Evolutionary conservation across 2,888 invertebrate genomes (phyloP).

Genomic region (Eupithecia subumbrata): DNA sequence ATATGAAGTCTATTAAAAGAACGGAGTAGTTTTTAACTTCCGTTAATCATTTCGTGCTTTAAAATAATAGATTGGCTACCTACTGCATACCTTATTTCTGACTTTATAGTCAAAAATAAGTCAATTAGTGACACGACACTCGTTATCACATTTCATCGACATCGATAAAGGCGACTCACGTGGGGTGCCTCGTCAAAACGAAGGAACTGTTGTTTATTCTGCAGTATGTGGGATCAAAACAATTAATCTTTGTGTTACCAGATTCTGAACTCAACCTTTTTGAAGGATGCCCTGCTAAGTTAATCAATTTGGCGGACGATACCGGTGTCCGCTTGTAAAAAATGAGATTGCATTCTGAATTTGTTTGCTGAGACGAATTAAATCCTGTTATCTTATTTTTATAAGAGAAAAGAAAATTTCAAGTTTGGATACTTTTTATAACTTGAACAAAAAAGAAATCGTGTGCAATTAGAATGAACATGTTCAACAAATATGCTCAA

Average conservation of each 20-base stretch:
- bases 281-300: constrained; percentile 60
- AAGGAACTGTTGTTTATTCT: constrained; percentile 30
- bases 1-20: constrained; percentile 21
- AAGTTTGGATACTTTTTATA: background rate
- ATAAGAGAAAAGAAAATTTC: background rate
- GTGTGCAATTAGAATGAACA: background rate
- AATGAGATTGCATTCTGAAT: constrained; percentile 51
- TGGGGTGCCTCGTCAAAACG: constrained; percentile 51
- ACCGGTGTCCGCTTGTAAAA: constrained; percentile 53
- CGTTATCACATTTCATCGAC: constrained; percentile 41
- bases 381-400: constrained; percentile 23
- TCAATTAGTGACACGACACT: constrained; percentile 40
- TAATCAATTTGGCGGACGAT: constrained; percentile 75
- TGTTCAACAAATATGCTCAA: background rate
- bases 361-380: constrained; percentile 50
- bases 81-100: background rate
- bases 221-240: constrained; percentile 68
- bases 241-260: constrained; percentile 77
- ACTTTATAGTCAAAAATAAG: too few species aligned
- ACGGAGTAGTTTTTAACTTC: constrained; percentile 1
- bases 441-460: background rate
- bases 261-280: constrained; percentile 66
- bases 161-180: constrained; percentile 51
- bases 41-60: background rate
- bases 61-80: background rate